Evolutionary conservation across 1,140 invertebrate genomes (phyloP), one percentile per base, ranked within the genome.

Genomic region (Neodiprion virginianus): DNA sequence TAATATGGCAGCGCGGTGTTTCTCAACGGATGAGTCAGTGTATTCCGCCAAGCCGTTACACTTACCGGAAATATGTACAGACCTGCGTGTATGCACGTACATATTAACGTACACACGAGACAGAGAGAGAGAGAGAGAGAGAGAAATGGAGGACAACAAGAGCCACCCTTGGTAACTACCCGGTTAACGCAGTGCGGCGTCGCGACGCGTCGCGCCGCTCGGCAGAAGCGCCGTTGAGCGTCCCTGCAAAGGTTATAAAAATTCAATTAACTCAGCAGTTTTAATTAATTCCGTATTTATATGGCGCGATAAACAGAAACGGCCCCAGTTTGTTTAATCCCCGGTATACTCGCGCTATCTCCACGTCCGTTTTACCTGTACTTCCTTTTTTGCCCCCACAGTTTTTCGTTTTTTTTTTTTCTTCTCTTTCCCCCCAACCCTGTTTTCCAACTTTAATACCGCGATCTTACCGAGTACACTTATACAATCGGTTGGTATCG

Each of bases 281-380:
- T 79, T 84, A 83, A 84, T 84, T 83, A 84, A 85, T 86, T 84
- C 79, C 71, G 79, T 84, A 85, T 85, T 85, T 85, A 84, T 84
- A 83, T 80, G 81, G 79, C 71, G 73, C 78, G 78, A 84, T 82
- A 82, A 82, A 84, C 78, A 81, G 79, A 81, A 81, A 82, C 78
- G 82, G 75, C 76, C 76, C 74, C 77, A 77, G 79, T 82, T 80
- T 79, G 75, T 78, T 82, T 80, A 82, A 83, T 83, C 74, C 75
- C 72, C 74, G 75, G 71, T 74, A 74, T 81, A 61, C 53, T 61
- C 28, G 28, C 53, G 53, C 53, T 61, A 61, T 61, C 53, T 61
- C 53, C n/a, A n/a, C 53, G 53, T 61, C n/a, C 53, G 7, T 12
- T n/a, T 61, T 61, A 11, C 11, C n/a, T 61, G 11, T 61, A 12